Evolutionary conservation across 1,140 invertebrate species (phyloP).

Genomic region (Leptestheria dahalacensis): DNA sequence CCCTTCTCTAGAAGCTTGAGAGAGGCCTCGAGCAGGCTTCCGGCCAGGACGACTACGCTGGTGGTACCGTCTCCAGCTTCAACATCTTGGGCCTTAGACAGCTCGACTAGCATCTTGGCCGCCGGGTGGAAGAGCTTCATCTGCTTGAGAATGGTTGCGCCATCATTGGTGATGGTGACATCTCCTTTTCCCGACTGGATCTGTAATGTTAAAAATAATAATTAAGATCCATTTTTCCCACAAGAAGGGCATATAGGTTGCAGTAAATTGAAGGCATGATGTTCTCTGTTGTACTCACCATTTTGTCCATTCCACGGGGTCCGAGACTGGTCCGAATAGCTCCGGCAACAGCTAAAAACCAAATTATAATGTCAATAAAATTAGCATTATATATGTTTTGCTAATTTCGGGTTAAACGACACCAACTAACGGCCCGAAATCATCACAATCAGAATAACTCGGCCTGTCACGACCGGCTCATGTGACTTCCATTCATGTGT

Average conservation of each 20-base stretch:
- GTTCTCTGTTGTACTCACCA: too few species aligned
- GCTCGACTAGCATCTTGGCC: constrained; percentile 97
- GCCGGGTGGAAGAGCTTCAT: constrained; percentile 98
- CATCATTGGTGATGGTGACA: constrained; percentile 99
- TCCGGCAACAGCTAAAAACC: constrained; percentile 83
- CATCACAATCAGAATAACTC: too few species aligned
- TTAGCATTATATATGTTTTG: too few species aligned
- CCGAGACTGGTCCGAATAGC: constrained; percentile 96
- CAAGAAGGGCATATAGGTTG: constrained; percentile 5
- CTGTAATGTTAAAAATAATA: constrained; percentile 32
- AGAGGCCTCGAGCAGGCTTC: constrained; percentile 84
- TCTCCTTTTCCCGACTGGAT: constrained; percentile 94
- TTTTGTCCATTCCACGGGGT: constrained; percentile 99
- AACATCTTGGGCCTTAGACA: constrained; percentile 96
- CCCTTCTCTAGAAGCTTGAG: constrained; percentile 84
- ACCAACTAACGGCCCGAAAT: too few species aligned
- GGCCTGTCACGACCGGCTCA: too few species aligned
- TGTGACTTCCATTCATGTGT: neutral
- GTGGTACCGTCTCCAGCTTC: constrained; percentile 99
- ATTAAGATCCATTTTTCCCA: neutral
- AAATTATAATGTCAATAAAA: constrained; percentile 2
- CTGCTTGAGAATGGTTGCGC: constrained; percentile 96
- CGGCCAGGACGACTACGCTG: constrained; percentile 90
- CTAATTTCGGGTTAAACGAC: too few species aligned
- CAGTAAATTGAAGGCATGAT: too few species aligned